A percentile compares a stretch with the other conserved stretches of the same genome.
These are phyloP conservation scores for Rhodophaea formosa DNA, from an alignment of 2,888 invertebrate species.

Conservation along the genomic window DNA sequence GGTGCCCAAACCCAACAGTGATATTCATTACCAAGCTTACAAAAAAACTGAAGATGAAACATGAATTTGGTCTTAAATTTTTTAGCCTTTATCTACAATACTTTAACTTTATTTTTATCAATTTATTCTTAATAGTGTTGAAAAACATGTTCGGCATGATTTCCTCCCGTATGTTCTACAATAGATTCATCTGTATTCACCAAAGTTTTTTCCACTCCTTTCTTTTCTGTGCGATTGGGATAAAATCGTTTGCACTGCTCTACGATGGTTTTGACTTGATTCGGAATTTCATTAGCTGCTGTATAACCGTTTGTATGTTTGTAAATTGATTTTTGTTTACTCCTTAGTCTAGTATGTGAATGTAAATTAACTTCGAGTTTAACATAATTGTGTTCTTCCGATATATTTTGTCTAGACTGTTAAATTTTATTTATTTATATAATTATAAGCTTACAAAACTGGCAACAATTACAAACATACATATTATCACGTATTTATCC, in stretches of 20 bases:
- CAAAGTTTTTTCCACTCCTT: constrained; percentile 64
- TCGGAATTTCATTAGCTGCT: constrained; percentile 66
- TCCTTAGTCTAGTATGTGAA: background rate
- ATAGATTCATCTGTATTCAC: constrained; percentile 72
- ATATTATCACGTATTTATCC: too few species aligned
- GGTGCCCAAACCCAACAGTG: too few species aligned
- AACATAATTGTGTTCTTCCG: too few species aligned
- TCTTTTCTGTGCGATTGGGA: constrained; percentile 60
- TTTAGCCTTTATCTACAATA: too few species aligned
- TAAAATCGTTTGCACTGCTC: constrained; percentile 62
- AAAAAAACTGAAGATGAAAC: too few species aligned
- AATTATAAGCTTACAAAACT: too few species aligned
- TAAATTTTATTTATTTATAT: too few species aligned
- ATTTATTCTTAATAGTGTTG: too few species aligned
- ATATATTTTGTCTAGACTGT: background rate
- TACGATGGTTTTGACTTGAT: constrained; percentile 66
- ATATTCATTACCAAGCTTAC: too few species aligned
- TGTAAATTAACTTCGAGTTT: background rate
- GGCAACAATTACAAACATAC: too few species aligned
- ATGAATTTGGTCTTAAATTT: too few species aligned
- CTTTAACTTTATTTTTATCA: too few species aligned
- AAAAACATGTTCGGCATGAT: constrained; percentile 20
- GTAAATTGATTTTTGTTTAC: constrained; percentile 16
- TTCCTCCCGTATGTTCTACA: constrained; percentile 33
- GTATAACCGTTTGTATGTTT: background rate